These are phyloP conservation scores for Dorcus hopei DNA, from an alignment of 2,888 invertebrate genomes.

Conservation along the genomic window DNA sequence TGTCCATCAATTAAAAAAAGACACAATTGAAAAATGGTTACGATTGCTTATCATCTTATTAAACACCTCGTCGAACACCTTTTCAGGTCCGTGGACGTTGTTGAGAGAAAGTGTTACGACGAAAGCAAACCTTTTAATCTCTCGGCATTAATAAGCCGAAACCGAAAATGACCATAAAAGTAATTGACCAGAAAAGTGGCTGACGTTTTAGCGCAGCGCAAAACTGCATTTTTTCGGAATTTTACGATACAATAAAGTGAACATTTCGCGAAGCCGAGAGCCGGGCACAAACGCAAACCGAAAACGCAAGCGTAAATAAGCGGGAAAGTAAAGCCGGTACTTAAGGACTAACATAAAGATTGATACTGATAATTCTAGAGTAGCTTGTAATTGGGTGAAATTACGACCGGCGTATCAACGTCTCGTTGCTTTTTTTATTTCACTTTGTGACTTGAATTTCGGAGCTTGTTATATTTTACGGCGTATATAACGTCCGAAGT, in stretches of 20 bases:
- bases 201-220: too few species aligned
- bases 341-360: conserved; percentile 9
- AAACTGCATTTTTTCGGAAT: neutral
- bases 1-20: too few species aligned
- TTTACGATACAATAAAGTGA: neutral
- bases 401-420: conserved; percentile 4
- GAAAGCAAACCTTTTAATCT: neutral
- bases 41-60: too few species aligned
- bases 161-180: too few species aligned
- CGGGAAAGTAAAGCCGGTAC: neutral
- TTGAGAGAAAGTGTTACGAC: neutral
- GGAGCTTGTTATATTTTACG: conserved; percentile 5
- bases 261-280: neutral
- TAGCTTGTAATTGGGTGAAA: conserved; percentile 9
- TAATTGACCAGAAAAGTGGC: too few species aligned
- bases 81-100: neutral
- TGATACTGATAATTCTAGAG: conserved; percentile 11
- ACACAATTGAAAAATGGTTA: too few species aligned
- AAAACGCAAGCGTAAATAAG: neutral
- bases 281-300: neutral
- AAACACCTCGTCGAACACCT: too few species aligned
- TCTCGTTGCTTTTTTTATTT: conserved; percentile 1
- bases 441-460: neutral
- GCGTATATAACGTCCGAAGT: neutral
- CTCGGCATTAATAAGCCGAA: too few species aligned